These are phyloP conservation scores for Heliconius cydno DNA, from an alignment of 2,888 invertebrate genomes.

Conservation along the genomic window DNA sequence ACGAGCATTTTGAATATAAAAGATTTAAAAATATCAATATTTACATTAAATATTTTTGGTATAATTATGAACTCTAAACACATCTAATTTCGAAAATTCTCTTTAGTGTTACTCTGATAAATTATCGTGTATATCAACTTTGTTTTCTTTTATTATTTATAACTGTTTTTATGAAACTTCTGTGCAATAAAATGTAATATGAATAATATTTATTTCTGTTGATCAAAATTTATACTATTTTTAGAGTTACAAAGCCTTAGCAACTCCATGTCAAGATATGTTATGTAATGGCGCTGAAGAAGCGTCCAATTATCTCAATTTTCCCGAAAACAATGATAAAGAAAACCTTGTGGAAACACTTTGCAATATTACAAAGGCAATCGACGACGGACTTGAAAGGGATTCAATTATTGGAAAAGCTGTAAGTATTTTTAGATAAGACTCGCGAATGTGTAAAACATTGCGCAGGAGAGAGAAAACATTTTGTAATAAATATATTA, in stretches of 20 bases:
- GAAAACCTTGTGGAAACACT: constrained; percentile 55
- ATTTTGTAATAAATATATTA: background rate
- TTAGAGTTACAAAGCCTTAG: constrained; percentile 70
- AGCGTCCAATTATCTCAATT: constrained; percentile 58
- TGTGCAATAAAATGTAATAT: background rate
- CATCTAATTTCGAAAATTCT: too few species aligned
- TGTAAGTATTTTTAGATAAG: constrained; percentile 58
- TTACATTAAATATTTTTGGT: too few species aligned
- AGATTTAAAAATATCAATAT: too few species aligned
- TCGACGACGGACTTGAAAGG: constrained; percentile 62
- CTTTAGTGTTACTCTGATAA: too few species aligned
- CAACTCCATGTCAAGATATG: constrained; percentile 64
- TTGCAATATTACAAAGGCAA: constrained; percentile 63
- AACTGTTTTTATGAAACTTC: background rate
- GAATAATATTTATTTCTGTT: background rate
- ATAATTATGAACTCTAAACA: too few species aligned
- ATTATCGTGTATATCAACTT: too few species aligned
- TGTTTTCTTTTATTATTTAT: background rate
- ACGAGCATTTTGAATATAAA: too few species aligned
- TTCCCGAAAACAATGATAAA: constrained; percentile 53
- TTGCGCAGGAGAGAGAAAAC: too few species aligned
- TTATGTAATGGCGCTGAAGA: constrained; percentile 63
- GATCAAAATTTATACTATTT: background rate
- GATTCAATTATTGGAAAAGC: constrained; percentile 68
- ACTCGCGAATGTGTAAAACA: too few species aligned